Evolutionary conservation across 2,113 vertebrate genomes (phyloP).

Genomic region (Limanda limanda): DNA sequence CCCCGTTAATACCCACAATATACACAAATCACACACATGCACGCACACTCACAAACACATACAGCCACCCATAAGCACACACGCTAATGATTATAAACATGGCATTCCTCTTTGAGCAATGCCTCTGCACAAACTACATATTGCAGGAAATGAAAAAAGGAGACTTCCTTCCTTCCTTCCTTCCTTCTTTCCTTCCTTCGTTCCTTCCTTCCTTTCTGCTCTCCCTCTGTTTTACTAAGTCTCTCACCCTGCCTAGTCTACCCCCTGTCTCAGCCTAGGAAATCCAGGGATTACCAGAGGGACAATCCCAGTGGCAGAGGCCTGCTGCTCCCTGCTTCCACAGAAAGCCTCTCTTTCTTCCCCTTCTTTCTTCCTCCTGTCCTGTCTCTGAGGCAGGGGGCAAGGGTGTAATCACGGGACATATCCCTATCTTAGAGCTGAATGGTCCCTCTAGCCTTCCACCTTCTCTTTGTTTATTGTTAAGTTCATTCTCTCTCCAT

Average conservation of each 20-base stretch:
- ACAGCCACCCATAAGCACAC: conserved; percentile 35
- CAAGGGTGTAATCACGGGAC: conserved; percentile 34
- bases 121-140: conserved; percentile 38
- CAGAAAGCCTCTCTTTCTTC: conserved; percentile 64
- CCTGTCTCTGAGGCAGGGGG: conserved; percentile 42
- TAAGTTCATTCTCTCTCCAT: conserved; percentile 16
- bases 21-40: not conserved
- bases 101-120: conserved; percentile 24
- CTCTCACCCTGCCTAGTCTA: conserved; percentile 61
- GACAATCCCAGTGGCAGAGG: conserved; percentile 73
- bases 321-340: conserved; percentile 68
- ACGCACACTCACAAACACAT: conserved; percentile 32
- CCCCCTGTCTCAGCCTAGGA: conserved; percentile 72
- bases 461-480: conserved; percentile 5
- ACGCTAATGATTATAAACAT: conserved; percentile 39
- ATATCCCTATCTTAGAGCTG: conserved; percentile 14
- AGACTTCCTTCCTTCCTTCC: conserved; percentile 37
- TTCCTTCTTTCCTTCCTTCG: conserved; percentile 3
- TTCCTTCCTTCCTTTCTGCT: conserved; percentile 23
- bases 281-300: conserved; percentile 79
- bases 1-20: conserved; percentile 45
- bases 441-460: conserved; percentile 1
- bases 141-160: conserved; percentile 23
- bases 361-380: conserved; percentile 42
- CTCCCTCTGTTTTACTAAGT: conserved; percentile 40